Evolutionary conservation across 1,140 invertebrate species (phyloP).

Genomic region (Achatina immaculata): DNA sequence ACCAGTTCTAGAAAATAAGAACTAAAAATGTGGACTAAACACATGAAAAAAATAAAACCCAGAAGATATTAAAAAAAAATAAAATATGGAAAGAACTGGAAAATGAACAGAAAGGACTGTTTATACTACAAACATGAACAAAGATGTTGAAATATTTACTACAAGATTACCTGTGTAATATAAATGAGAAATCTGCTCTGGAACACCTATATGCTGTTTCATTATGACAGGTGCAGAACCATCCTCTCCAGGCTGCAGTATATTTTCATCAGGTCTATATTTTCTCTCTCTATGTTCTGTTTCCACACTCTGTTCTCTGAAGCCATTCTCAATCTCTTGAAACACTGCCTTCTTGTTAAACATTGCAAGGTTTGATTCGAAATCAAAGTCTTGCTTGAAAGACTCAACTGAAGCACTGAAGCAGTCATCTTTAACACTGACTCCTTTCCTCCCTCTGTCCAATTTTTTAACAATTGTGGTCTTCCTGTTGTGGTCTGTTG

Average conservation of each 20-base stretch:
- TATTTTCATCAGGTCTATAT: conserved; percentile 87
- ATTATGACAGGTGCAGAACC: conserved; percentile 76
- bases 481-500: not conserved
- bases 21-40: too few relatives aligned
- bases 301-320: conserved; percentile 46
- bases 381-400: conserved; percentile 85
- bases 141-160: too few relatives aligned
- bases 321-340: conserved; percentile 78
- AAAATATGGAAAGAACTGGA: too few relatives aligned
- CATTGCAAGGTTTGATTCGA: conserved; percentile 92
- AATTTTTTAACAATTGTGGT: conserved; percentile 21
- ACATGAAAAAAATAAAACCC: too few relatives aligned
- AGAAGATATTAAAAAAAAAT: too few relatives aligned
- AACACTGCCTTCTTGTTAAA: conserved; percentile 85
- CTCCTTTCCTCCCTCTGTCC: conserved; percentile 34
- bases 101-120: too few relatives aligned
- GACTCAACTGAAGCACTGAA: conserved; percentile 77
- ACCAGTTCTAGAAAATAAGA: too few relatives aligned
- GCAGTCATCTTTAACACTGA: conserved; percentile 56
- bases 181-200: conserved; percentile 76
- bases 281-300: conserved; percentile 65
- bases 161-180: conserved; percentile 80
- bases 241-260: conserved; percentile 78
- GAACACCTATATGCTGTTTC: conserved; percentile 81
- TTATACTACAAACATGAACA: too few relatives aligned